Conservation (phyloP, 2,113 vertebrate species). For the Sprattus sprattus region DNA sequence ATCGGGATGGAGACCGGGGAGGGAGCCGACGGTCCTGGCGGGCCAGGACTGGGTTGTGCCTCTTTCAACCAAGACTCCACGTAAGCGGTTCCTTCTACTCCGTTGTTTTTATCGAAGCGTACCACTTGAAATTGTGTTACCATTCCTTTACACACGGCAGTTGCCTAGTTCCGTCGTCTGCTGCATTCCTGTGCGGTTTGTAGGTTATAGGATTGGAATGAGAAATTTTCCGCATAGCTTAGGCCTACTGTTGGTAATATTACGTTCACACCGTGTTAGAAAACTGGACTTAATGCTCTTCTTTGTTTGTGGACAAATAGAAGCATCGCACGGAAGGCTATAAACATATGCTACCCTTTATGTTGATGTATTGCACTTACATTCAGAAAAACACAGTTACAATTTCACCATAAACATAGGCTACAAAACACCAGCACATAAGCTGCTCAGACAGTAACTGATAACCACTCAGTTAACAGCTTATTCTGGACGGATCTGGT, state of each 20-base stretch:
- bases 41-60: slow-evolving; percentile 73
- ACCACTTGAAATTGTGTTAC: background rate
- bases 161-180: background rate
- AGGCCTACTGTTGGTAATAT: background rate
- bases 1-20: slow-evolving; percentile 72
- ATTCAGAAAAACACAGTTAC: background rate
- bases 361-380: background rate
- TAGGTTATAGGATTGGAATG: background rate
- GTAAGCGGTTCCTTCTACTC: slow-evolving; percentile 68
- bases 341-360: background rate
- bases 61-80: slow-evolving; percentile 93
- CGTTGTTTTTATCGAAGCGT: background rate
- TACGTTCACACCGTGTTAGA: background rate
- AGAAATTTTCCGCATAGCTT: background rate
- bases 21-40: slow-evolving; percentile 50
- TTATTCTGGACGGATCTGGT: background rate
- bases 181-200: background rate
- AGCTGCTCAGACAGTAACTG: background rate
- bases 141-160: background rate
- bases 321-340: background rate
- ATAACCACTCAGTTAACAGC: background rate
- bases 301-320: background rate
- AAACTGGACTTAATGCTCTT: background rate
- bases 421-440: background rate
- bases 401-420: no score